Conservation (phyloP, 1,140 invertebrate species). For the Ridgeia piscesae region DNA sequence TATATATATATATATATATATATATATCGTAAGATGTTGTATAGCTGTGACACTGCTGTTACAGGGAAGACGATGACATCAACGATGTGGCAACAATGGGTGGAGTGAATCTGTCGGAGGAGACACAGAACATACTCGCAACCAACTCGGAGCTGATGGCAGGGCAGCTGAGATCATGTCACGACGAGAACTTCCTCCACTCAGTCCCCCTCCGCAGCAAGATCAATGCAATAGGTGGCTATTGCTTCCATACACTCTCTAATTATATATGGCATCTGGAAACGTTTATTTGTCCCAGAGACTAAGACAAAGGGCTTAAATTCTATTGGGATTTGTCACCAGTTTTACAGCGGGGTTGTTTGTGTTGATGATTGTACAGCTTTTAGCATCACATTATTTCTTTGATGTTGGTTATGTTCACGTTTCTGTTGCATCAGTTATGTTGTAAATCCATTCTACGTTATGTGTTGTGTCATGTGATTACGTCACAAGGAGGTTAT, state of each 20-base stretch:
- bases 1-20: no score
- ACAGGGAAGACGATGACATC: slow-evolving; percentile 87
- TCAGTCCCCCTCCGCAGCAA: slow-evolving; percentile 74
- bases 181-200: slow-evolving; percentile 89
- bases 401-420: no score
- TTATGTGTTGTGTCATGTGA: no score
- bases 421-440: no score
- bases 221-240: slow-evolving; percentile 73
- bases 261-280: not conserved
- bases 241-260: not conserved
- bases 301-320: no score
- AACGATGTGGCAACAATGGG: slow-evolving; percentile 99
- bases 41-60: slow-evolving; percentile 8
- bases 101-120: slow-evolving; percentile 96
- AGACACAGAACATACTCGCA: slow-evolving; percentile 91
- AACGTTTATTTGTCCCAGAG: no score
- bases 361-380: no score
- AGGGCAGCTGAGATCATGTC: slow-evolving; percentile 92
- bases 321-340: no score
- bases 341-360: no score
- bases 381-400: no score
- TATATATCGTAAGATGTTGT: not conserved
- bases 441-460: no score
- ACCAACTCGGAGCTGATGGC: slow-evolving; percentile 89
- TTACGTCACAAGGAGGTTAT: not conserved